phyloP scores from a whole-genome alignment of 1,140 invertebrate species.

The Trissolcus basalis region DNA sequence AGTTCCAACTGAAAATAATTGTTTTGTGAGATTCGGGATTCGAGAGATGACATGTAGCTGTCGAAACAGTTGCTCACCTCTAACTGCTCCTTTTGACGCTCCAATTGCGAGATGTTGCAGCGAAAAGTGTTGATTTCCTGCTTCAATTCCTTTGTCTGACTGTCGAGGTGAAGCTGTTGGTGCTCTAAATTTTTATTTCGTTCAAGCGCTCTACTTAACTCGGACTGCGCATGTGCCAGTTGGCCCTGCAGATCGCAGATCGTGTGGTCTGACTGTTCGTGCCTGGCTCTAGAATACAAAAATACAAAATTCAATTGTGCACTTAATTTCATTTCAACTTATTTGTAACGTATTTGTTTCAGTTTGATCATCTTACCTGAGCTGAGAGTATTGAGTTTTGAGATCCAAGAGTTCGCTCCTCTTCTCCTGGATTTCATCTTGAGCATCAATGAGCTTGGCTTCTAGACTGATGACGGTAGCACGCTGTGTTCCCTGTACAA shows the following conservation, averaged over 20 bases:
- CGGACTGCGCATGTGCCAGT: slow-evolving; percentile 76
- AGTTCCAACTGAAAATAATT: slow-evolving; percentile 74
- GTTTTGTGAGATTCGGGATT: background rate
- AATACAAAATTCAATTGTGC: slow-evolving; percentile 62
- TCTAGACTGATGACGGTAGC: slow-evolving; percentile 69
- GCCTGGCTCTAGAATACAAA: slow-evolving; percentile 76
- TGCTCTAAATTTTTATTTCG: slow-evolving; percentile 76
- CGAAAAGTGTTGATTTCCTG: slow-evolving; percentile 78
- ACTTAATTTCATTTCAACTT: background rate
- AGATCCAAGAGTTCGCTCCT: slow-evolving; percentile 70
- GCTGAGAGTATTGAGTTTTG: slow-evolving; percentile 69
- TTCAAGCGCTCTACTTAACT: slow-evolving; percentile 76
- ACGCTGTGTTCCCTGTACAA: slow-evolving; percentile 66
- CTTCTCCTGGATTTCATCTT: slow-evolving; percentile 66
- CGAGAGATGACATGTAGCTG: too few relatives aligned
- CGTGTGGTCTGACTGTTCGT: slow-evolving; percentile 80
- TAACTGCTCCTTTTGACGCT: slow-evolving; percentile 80
- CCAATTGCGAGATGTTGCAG: slow-evolving; percentile 76
- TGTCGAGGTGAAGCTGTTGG: slow-evolving; percentile 77
- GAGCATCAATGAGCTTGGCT: slow-evolving; percentile 66
- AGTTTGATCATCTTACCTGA: slow-evolving; percentile 51
- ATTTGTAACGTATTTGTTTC: background rate
- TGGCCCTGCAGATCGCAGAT: slow-evolving; percentile 78
- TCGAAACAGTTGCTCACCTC: slow-evolving; percentile 64
- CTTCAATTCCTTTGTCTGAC: slow-evolving; percentile 76